These are phyloP conservation scores for Dipus sagitta DNA, from an alignment of 2,797 vertebrate genomes.

Conservation along the genomic window DNA sequence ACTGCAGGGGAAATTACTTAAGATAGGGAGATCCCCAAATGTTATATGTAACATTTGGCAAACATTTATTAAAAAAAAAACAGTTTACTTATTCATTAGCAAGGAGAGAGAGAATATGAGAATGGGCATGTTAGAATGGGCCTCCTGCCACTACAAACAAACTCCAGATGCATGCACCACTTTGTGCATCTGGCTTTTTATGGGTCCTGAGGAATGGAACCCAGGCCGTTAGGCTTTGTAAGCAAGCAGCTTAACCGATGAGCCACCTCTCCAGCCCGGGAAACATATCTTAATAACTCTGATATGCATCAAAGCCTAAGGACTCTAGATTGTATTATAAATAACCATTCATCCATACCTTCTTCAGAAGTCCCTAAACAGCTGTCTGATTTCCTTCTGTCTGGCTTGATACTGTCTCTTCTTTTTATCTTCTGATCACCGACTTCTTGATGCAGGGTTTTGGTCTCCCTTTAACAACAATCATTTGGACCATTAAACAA, in stretches of 20 bases:
- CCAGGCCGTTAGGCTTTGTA: too few species aligned
- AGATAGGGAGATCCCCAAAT: not conserved
- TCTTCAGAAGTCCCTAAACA: constrained; percentile 77
- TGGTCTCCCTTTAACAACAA: constrained; percentile 84
- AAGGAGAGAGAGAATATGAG: too few species aligned
- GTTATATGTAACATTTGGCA: too few species aligned
- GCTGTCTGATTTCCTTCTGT: constrained; percentile 68
- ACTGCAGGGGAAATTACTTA: constrained; percentile 5
- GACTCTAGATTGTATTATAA: not conserved
- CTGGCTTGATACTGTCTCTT: constrained; percentile 60
- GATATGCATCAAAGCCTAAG: constrained; percentile 38
- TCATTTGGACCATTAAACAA: constrained; percentile 58
- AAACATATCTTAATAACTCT: constrained; percentile 58
- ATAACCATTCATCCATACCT: constrained; percentile 63
- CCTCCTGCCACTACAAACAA: too few species aligned
- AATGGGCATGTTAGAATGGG: too few species aligned
- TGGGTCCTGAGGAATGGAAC: too few species aligned
- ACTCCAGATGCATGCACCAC: too few species aligned
- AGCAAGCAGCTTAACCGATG: too few species aligned
- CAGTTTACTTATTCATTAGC: too few species aligned
- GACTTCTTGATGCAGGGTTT: constrained; percentile 70
- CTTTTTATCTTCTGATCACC: constrained; percentile 77
- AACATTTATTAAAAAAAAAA: too few species aligned
- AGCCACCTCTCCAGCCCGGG: not conserved
- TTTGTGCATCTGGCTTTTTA: too few species aligned